phyloP scores from a whole-genome alignment of 1,140 invertebrate genomes.

The Maniola jurtina region DNA sequence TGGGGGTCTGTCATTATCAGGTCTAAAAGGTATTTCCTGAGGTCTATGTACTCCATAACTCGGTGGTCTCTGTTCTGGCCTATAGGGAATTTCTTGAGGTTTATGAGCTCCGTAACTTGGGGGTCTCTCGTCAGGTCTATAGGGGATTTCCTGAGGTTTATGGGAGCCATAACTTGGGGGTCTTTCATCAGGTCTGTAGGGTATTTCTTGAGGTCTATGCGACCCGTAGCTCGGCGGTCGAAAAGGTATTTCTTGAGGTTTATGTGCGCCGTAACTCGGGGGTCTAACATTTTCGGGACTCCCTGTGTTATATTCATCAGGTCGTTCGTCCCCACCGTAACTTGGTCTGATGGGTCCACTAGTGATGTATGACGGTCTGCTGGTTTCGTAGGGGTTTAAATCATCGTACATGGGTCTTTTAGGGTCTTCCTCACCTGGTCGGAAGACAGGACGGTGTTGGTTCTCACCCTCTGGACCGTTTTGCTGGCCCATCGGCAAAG shows the following conservation, averaged over 20 bases:
- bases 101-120: background rate
- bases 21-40: conserved; percentile 54
- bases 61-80: conserved; percentile 53
- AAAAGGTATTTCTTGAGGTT: too few relatives aligned
- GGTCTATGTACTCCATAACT: conserved; percentile 63
- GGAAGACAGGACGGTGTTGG: conserved; percentile 50
- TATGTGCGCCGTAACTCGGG: too few relatives aligned
- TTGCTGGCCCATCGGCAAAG: conserved; percentile 53
- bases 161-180: conserved; percentile 62
- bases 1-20: conserved; percentile 36
- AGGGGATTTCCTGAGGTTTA: conserved; percentile 59
- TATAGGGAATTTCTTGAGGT: conserved; percentile 19
- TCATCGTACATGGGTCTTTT: conserved; percentile 54
- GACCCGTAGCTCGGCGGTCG: conserved; percentile 20
- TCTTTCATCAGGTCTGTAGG: conserved; percentile 50
- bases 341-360: conserved; percentile 40
- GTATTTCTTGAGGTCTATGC: background rate
- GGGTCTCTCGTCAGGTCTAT: conserved; percentile 36
- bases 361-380: conserved; percentile 34
- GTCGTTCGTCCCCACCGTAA: conserved; percentile 49
- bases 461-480: conserved; percentile 45
- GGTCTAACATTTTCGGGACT: conserved; percentile 34
- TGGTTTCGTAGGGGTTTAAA: conserved; percentile 42
- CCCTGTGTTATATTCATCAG: conserved; percentile 52
- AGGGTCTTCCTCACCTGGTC: conserved; percentile 51